Conservation (phyloP, 2,888 invertebrate species). For the Luperina nickerlii region DNA sequence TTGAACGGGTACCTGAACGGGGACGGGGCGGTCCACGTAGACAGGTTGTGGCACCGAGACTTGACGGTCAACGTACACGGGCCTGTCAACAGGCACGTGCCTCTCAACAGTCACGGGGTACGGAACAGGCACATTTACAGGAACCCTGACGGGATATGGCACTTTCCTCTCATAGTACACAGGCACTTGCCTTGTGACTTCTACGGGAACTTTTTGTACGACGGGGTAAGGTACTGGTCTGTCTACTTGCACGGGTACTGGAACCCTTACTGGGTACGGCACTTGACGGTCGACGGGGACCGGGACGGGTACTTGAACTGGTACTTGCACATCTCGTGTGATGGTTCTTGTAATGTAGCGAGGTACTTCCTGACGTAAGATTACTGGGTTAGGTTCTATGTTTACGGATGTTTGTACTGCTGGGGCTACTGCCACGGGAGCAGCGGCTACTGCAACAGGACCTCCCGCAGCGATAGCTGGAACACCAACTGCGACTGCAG, state of each 20-base stretch:
- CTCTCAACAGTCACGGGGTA: slow-evolving; percentile 91
- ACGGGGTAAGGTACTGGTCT: slow-evolving; percentile 89
- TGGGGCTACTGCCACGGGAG: slow-evolving; percentile 70
- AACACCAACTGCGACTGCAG: slow-evolving; percentile 50
- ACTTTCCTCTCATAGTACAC: slow-evolving; percentile 87
- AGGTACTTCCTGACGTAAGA: slow-evolving; percentile 86
- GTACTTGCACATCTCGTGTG: slow-evolving; percentile 85
- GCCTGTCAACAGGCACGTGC: slow-evolving; percentile 90
- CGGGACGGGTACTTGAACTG: slow-evolving; percentile 88
- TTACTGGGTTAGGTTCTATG: slow-evolving; percentile 85
- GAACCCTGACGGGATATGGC: slow-evolving; percentile 89
- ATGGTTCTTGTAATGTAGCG: slow-evolving; percentile 86
- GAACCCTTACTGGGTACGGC: slow-evolving; percentile 88
- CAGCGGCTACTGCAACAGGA: slow-evolving; percentile 64
- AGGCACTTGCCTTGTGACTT: slow-evolving; percentile 86
- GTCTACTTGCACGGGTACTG: slow-evolving; percentile 88
- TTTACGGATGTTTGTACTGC: slow-evolving; percentile 83
- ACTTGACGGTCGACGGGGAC: slow-evolving; percentile 86
- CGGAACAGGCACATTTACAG: slow-evolving; percentile 89
- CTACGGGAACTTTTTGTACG: slow-evolving; percentile 88
- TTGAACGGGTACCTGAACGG: slow-evolving; percentile 91
- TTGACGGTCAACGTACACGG: slow-evolving; percentile 90
- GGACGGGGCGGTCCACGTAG: slow-evolving; percentile 89
- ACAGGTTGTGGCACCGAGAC: slow-evolving; percentile 89
- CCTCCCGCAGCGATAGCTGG: slow-evolving; percentile 66